Evolutionary conservation across 2,888 invertebrate genomes (phyloP), one percentile per base, ranked within the genome.

Genomic region (Andricus curvator): DNA sequence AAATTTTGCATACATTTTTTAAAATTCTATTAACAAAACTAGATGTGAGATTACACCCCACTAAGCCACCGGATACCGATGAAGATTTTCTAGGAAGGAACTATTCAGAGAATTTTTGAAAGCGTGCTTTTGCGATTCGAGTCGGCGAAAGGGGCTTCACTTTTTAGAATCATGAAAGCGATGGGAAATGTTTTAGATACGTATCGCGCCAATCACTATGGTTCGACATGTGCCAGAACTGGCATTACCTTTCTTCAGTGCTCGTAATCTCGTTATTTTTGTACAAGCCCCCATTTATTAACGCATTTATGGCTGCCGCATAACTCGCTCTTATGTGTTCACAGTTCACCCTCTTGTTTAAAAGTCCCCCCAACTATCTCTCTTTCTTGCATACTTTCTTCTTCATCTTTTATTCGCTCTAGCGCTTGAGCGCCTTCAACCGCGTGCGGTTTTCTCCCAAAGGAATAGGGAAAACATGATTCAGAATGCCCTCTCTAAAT

Each of bases 221-320:
- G 13, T 68, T 74, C 29, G 25, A 51, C 48, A 33, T 51, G 29
- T 17, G 33, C 67, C 78, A 65, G 68, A 64, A 64, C 62, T 56
- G 60, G 33, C 62, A 60, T 62, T 68, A 68, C 62, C 65, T 62
- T 56, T 78, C 67, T 65, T 77, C 68, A 77, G 51, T 62, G 78
- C 78, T 80, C 81, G 29, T 66, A 81, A 77, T 77, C 77, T 48
- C 70, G 80, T 81, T 80, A 79, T 79, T 78, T 84, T 82, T 78
- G 82, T 78, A 77, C 78, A 60, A 80, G 80, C 48, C 80, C 79
- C 81, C 82, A 81, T 85, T 84, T 85, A 84, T 85, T 84, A 84
- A 83, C 82, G 78, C 83, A 83, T 84, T 84, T 84, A 84, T 82
- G 82, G 80, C 83, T 79, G 81, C 76, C 80, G 77, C 79, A 84